phyloP scores from a whole-genome alignment of 2,113 vertebrate genomes.

The Candoia aspera region DNA sequence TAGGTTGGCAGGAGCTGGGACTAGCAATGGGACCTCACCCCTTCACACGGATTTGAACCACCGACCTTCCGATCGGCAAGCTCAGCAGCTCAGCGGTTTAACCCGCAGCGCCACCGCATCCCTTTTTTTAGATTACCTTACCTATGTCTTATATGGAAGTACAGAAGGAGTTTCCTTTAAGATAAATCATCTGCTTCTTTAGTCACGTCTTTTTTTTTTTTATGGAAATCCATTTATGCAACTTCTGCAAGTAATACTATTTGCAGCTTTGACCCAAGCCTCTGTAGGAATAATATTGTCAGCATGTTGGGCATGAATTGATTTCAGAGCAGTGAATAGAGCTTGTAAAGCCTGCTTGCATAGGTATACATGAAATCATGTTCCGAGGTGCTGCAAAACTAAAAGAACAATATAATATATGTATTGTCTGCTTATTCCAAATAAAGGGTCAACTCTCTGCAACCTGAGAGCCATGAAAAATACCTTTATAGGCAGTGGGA shows the following conservation, averaged over 20 bases:
- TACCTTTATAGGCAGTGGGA: constrained; percentile 54
- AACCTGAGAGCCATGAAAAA: constrained; percentile 36
- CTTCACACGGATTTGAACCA: too few relatives aligned
- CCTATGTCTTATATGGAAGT: too few relatives aligned
- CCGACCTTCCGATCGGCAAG: too few relatives aligned
- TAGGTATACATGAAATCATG: constrained; percentile 5
- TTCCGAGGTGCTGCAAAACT: constrained; percentile 3
- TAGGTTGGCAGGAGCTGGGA: too few relatives aligned
- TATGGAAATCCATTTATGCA: background rate
- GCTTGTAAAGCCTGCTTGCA: constrained; percentile 18
- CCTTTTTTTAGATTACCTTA: too few relatives aligned
- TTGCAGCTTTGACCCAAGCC: background rate
- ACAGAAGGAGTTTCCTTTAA: background rate
- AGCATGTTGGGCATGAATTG: constrained; percentile 14
- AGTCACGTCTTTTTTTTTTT: background rate
- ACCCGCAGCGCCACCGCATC: too few relatives aligned
- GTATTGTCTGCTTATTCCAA: constrained; percentile 15
- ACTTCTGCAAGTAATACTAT: background rate
- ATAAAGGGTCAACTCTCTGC: constrained; percentile 11
- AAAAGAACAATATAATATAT: constrained; percentile 30
- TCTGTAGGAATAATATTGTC: background rate
- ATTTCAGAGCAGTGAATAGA: constrained; percentile 10
- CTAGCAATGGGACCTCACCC: too few relatives aligned
- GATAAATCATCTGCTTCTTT: too few relatives aligned
- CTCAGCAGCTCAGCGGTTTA: too few relatives aligned